phyloP scores from a whole-genome alignment of 2,797 vertebrate genomes.

The Acanthurus tractus region DNA sequence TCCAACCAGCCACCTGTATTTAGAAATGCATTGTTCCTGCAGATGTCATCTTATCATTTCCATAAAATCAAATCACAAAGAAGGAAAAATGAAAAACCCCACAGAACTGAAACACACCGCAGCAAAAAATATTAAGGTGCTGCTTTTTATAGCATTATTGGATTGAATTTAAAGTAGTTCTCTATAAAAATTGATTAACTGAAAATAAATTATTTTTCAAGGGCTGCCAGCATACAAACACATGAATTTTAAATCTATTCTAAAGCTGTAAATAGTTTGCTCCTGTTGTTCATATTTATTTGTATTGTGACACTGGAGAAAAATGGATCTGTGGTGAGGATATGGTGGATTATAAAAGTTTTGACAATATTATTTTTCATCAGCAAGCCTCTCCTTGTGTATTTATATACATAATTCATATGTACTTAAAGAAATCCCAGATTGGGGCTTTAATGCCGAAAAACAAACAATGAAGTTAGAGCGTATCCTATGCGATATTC shows the following conservation, averaged over 20 bases:
- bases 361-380: conserved; percentile 49
- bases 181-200: conserved; percentile 58
- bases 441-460: conserved; percentile 87
- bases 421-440: conserved; percentile 71
- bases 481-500: conserved; percentile 93
- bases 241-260: conserved; percentile 47
- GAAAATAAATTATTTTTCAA: conserved; percentile 54
- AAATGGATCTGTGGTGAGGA: conserved; percentile 54
- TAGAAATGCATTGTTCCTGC: conserved; percentile 32
- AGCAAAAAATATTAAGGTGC: conserved; percentile 6
- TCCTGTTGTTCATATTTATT: conserved; percentile 50
- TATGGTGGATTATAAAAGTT: conserved; percentile 53
- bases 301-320: conserved; percentile 56
- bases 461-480: conserved; percentile 95
- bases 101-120: conserved; percentile 30
- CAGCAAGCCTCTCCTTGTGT: conserved; percentile 24
- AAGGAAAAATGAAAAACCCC: conserved; percentile 31
- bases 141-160: conserved; percentile 51
- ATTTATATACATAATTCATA: conserved; percentile 63
- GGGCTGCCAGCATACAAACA: conserved; percentile 27
- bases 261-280: conserved; percentile 26
- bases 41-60: conserved; percentile 49
- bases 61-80: conserved; percentile 52
- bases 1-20: conserved; percentile 15
- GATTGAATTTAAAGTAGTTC: conserved; percentile 61